Base-by-base conservation (phyloP, 2,113 vertebrate species). In the Phrynocephalus versicolor region DNA sequence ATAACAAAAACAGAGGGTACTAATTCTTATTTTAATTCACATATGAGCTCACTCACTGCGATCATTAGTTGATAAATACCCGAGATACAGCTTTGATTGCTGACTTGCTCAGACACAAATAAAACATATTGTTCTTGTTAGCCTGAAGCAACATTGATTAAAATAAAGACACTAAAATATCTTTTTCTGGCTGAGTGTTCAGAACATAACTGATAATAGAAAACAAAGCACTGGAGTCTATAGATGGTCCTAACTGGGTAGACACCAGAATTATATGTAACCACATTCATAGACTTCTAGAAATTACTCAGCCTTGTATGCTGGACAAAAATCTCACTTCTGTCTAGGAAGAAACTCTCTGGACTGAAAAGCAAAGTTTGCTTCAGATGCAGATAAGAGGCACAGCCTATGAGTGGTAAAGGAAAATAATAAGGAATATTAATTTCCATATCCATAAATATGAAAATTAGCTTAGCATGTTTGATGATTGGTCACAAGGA, bases 21-120 rank as follows among this genome's bases (percentile, higher is more conserved):
- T 86, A 81, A 85, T 88, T 88, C 80, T 85, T 25, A 62, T 8
- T 88, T 64, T 65, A 85, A 45, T 84, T 85, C 51, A 74, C 13
- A 9, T 41, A 8, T 25, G 75, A 5, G 15, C 19, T 14, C 73
- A 30, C 16, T 23, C 51, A 84, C 41, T 81, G 2, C 3, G 79
- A 37, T 85, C 37, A 78, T 18, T 37, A 83, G 25, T 0, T 85
- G 83, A 88, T 83, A 85, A 88, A 76, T 9, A 89, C 14, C 30
- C 10, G 72, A 57, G 25, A 25, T 87, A 67, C 85, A 87, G 13
- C 27, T 82, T 72, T 71, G 27, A 62, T 13, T 64, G 57, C 70
- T 12, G 45, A 65, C 35, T 89, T 89, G 84, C 33, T 88, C n/a
- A 73, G 30, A 19, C 18, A 70, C 27, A 82, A 73, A 82, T 75